Evolutionary conservation across 2,797 vertebrate species (phyloP), one percentile per base, ranked within the genome.

Genomic region (Crocidura indochinensis): DNA sequence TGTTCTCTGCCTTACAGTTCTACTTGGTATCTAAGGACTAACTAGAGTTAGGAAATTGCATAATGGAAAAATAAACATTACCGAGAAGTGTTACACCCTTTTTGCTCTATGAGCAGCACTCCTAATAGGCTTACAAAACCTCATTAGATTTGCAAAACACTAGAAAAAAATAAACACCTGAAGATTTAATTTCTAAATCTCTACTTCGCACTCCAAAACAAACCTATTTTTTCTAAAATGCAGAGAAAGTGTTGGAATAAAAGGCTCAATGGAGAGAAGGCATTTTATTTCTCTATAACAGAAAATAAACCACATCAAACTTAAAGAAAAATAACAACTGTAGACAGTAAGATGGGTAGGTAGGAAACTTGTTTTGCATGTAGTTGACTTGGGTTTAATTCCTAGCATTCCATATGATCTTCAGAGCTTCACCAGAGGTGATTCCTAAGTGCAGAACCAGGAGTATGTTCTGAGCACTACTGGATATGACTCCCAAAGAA

Each of bases 11-110:
- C 24, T 64, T 77, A 60, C 3, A 17, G 10, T 68, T 87, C 12
- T 26, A 81, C 46, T 89, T 69, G 49, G n/a, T 46, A 27, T 51
- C 84, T 74, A 74, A 87, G 73, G 47, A 47, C 20, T n/a, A 68
- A 47, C 20, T n/a, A 68, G 74, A 73, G 68, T 72, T 88, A 81
- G 79, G 79, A 87, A 92, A 94, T 12, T 65, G 26, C 65, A 7
- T 22, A 29, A 82, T 44, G 46, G 53, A 75, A 85, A 82, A 53
- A 68, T 6, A 93, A 79, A 81, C 46, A 65, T 38, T 24, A 22
- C 12, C 11, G 6, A 75, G 82, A 6, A 46, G n/a, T 2, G 8
- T n/a, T 46, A n/a, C 19, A 83, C 31, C 31, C 53, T 67, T 62
- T 46, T 22, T 22, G 65, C 56, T 73, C 24, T 68, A 27, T 12